A percentile compares a stretch with the other conserved stretches of the same genome.
These are phyloP conservation scores for Lasioglossum zephyrum DNA, from an alignment of 2,888 invertebrate species.

Conservation along the genomic window DNA sequence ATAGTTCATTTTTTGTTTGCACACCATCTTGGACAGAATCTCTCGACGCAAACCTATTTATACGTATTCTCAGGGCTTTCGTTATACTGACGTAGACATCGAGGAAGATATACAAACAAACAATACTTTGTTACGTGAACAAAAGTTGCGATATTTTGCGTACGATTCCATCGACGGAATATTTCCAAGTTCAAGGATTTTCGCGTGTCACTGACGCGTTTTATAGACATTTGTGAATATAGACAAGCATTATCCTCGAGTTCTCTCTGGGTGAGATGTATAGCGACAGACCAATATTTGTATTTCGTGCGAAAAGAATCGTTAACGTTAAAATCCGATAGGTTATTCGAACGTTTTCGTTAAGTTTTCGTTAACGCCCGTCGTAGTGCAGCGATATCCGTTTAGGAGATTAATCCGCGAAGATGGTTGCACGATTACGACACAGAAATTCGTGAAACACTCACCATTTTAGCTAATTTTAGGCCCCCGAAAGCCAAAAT, in stretches of 20 bases:
- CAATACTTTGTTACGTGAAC: constrained; percentile 20
- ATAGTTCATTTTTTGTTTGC: neutral
- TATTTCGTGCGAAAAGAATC: constrained; percentile 49
- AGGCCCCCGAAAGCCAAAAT: constrained; percentile 83
- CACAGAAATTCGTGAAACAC: constrained; percentile 37
- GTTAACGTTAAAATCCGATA: constrained; percentile 60
- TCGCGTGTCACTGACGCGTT: neutral
- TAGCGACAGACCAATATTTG: constrained; percentile 29
- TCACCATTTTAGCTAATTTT: constrained; percentile 82
- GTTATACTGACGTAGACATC: neutral
- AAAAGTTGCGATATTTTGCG: constrained; percentile 23
- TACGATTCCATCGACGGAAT: neutral
- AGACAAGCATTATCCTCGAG: neutral
- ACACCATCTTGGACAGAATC: neutral
- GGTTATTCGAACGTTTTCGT: constrained; percentile 59
- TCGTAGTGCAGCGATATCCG: neutral
- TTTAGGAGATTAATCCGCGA: neutral
- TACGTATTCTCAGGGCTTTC: neutral
- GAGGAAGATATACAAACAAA: constrained; percentile 27
- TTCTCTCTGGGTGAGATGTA: neutral
- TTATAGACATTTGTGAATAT: neutral
- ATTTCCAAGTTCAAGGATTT: constrained; percentile 1
- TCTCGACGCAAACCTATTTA: neutral
- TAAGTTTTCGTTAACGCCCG: constrained; percentile 16
- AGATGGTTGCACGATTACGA: constrained; percentile 2